phyloP scores from a whole-genome alignment of 2,113 vertebrate species.

The Accipiter cooperii region DNA sequence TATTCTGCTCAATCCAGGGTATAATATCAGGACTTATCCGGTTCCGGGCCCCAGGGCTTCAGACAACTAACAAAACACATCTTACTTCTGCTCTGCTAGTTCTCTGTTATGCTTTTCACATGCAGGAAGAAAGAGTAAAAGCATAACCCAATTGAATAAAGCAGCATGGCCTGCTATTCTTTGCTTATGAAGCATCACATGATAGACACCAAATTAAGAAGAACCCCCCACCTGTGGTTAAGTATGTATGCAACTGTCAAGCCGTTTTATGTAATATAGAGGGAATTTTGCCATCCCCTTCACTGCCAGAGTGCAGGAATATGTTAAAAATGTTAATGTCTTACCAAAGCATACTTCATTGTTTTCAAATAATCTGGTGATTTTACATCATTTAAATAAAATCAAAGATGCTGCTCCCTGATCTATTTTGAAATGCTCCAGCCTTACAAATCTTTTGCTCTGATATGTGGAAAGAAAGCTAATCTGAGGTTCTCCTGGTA shows the following conservation, averaged over 20 bases:
- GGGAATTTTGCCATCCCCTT: not conserved
- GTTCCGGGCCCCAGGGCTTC: slow-evolving; percentile 87
- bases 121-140: slow-evolving; percentile 76
- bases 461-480: not conserved
- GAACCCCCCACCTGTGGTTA: slow-evolving; percentile 40
- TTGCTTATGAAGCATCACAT: slow-evolving; percentile 69
- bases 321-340: slow-evolving; percentile 7
- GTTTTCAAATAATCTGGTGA: not conserved
- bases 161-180: slow-evolving; percentile 70
- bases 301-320: not conserved
- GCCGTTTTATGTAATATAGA: not conserved
- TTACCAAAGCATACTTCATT: not conserved
- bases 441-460: not conserved
- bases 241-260: slow-evolving; percentile 19
- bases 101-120: slow-evolving; percentile 86
- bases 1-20: slow-evolving; percentile 81
- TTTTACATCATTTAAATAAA: not conserved
- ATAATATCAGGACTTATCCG: slow-evolving; percentile 82
- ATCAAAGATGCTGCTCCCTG: not conserved
- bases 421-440: not conserved
- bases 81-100: slow-evolving; percentile 90
- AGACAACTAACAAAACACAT: slow-evolving; percentile 91
- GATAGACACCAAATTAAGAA: slow-evolving; percentile 58
- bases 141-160: slow-evolving; percentile 73
- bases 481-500: not conserved